A percentile compares a stretch with the other conserved stretches of the same genome.
Evolutionary conservation across 2,888 invertebrate genomes (phyloP).

Genomic region (Drosophila acutilabella): DNA sequence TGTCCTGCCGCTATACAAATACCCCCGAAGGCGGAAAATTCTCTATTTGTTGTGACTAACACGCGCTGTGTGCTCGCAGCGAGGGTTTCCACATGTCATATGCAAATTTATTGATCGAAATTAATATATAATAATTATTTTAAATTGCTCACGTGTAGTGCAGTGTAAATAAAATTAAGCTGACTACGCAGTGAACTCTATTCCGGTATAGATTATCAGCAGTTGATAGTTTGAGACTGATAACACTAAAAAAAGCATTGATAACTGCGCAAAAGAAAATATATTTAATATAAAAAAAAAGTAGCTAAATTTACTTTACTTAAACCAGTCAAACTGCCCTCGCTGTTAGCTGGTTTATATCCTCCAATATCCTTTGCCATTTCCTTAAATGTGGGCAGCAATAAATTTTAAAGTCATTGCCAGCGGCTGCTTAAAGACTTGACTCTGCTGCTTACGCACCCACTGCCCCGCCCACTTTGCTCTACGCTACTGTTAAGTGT

Average conservation of each 20-base stretch:
- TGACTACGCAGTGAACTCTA: neutral
- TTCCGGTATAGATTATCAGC: neutral
- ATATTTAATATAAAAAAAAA: too few species aligned
- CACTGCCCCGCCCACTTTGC: neutral
- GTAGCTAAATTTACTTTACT: too few species aligned
- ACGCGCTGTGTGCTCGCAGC: conserved; percentile 36
- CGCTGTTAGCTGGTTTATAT: conserved; percentile 35
- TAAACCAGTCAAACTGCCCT: too few species aligned
- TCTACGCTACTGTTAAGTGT: conserved; percentile 46
- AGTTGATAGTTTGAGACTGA: too few species aligned
- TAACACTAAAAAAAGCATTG: too few species aligned
- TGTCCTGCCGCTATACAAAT: conserved; percentile 3
- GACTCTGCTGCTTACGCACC: neutral
- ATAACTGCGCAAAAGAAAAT: too few species aligned
- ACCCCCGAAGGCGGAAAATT: conserved; percentile 15
- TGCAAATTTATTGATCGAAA: neutral
- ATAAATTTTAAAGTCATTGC: conserved; percentile 77
- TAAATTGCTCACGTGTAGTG: neutral
- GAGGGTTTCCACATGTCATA: conserved; percentile 33
- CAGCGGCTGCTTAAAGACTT: conserved; percentile 57
- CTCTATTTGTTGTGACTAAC: conserved; percentile 56
- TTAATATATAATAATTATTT: neutral
- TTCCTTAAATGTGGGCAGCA: conserved; percentile 60
- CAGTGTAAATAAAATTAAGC: too few species aligned
- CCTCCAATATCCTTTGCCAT: conserved; percentile 51